Evolutionary conservation across 2,797 vertebrate species (phyloP), one percentile per base, ranked within the genome.

Genomic region (Brachyalestes nurse): DNA sequence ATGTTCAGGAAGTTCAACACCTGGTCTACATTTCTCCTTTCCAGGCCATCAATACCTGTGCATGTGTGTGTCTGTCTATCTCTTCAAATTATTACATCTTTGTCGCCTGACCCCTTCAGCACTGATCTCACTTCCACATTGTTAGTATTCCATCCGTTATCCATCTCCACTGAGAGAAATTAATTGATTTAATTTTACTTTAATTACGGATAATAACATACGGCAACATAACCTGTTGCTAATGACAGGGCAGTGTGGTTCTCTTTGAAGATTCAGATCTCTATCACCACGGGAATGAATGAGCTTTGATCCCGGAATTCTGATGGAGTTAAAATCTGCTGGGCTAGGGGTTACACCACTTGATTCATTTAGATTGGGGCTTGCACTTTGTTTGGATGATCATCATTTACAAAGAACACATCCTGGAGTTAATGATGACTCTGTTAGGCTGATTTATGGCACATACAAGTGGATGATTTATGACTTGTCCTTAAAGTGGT

Each of bases 1-100:
- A 91, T 96, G 94, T 95, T 94, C 94, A 95, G 96, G 95, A 96
- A 95, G 92, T 86, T 87, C 90, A 95, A 96, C 96, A 97, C 94
- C 96, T 97, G 97, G 95, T 95, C 87, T 79, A 45, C 77, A 88
- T 88, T 90, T 85, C 87, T 87, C 93, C 90, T 90, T 92, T 90
- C 75, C 86, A 88, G 90, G 87, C 85, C 90, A 89, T 86, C 88
- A 85, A 85, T 89, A 91, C 86, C 89, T 84, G 77, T 89, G 88
- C 92, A 90, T 89, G 66, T 60, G 5, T 38, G 65, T 47, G 72
- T 75, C 55, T 47, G 66, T 67, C 86, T 69, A 91, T 92, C 89
- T 91, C 88, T 90, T 87, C 83, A 89, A 91, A 91, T 91, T 84
- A 91, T 93, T 93, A 95, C 88, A 91, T 96, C 95, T 95, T 93